These are phyloP conservation scores for Andrena praecox DNA, from an alignment of 2,888 invertebrate species.

Conservation along the genomic window DNA sequence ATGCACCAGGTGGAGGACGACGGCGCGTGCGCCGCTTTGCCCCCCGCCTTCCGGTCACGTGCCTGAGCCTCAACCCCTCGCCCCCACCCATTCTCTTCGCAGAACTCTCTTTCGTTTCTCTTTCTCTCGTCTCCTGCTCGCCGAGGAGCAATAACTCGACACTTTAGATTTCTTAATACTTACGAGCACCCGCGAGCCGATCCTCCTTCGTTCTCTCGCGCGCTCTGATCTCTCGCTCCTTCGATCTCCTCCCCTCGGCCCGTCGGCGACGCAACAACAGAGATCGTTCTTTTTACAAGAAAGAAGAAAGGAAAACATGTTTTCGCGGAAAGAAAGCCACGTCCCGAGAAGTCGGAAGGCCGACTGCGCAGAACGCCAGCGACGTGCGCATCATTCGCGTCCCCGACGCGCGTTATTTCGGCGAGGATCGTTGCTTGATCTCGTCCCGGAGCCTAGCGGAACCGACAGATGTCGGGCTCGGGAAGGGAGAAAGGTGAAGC, in stretches of 20 bases:
- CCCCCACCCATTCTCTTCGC: conserved; percentile 63
- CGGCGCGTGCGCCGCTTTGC: conserved; percentile 81
- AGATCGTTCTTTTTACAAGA: not conserved
- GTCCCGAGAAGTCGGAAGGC: not conserved
- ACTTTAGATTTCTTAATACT: conserved; percentile 50
- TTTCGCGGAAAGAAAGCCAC: not conserved
- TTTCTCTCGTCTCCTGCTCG: conserved; percentile 29
- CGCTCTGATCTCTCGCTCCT: not conserved
- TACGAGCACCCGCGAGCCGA: not conserved
- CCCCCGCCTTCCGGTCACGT: conserved; percentile 81
- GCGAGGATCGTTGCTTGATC: conserved; percentile 34
- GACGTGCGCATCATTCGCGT: conserved; percentile 8
- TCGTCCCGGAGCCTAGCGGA: conserved; percentile 48
- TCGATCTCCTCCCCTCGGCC: not conserved
- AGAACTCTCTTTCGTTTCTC: conserved; percentile 60
- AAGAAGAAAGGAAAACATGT: conserved; percentile 20
- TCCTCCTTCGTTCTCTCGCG: not conserved
- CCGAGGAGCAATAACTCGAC: conserved; percentile 44
- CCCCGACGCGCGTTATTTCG: conserved; percentile 34
- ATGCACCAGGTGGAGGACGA: conserved; percentile 83
- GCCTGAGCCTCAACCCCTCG: conserved; percentile 72
- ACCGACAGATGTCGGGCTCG: conserved; percentile 57
- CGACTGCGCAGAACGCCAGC: not conserved
- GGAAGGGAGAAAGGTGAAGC: conserved; percentile 43
- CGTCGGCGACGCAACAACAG: not conserved